Conservation (phyloP, 1,140 invertebrate species). For the Tetramorium alpestre region DNA sequence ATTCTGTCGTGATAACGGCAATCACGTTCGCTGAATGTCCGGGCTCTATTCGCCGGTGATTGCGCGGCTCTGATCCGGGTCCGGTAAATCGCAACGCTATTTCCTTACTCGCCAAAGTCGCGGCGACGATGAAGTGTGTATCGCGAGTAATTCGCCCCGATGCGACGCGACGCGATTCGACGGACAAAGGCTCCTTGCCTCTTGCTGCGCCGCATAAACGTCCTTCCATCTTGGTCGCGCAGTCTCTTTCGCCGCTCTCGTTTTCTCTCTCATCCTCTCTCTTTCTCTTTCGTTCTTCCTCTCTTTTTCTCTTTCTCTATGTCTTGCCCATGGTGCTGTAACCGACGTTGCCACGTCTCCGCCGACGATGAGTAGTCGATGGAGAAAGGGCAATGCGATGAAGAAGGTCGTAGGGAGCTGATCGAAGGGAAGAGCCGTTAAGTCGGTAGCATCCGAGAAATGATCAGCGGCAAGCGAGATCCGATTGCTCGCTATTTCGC, state of each 20-base stretch:
- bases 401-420: slow-evolving; percentile 63
- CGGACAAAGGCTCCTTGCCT: slow-evolving; percentile 60
- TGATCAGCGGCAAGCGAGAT: slow-evolving; percentile 72
- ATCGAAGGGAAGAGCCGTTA: slow-evolving; percentile 73
- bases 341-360: slow-evolving; percentile 74
- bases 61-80: neutral
- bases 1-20: neutral
- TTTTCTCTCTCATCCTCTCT: slow-evolving; percentile 47
- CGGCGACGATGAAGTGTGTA: neutral
- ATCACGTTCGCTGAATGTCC: slow-evolving; percentile 26
- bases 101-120: slow-evolving; percentile 2
- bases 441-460: slow-evolving; percentile 76
- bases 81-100: neutral
- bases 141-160: slow-evolving; percentile 33
- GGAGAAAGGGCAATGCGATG: slow-evolving; percentile 63
- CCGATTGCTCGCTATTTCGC: slow-evolving; percentile 70
- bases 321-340: slow-evolving; percentile 53
- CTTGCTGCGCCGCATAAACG: slow-evolving; percentile 42
- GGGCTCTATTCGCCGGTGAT: neutral
- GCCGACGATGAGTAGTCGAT: slow-evolving; percentile 42
- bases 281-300: slow-evolving; percentile 21
- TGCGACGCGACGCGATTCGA: slow-evolving; percentile 6
- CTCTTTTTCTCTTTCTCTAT: slow-evolving; percentile 59
- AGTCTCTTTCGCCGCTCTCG: slow-evolving; percentile 61
- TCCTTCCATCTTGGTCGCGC: slow-evolving; percentile 48